Percentiles rank a stretch among this genome's conserved stretches.
These are phyloP conservation scores for Xenopus borealis DNA, from an alignment of 2,113 vertebrate species.

Conservation along the genomic window DNA sequence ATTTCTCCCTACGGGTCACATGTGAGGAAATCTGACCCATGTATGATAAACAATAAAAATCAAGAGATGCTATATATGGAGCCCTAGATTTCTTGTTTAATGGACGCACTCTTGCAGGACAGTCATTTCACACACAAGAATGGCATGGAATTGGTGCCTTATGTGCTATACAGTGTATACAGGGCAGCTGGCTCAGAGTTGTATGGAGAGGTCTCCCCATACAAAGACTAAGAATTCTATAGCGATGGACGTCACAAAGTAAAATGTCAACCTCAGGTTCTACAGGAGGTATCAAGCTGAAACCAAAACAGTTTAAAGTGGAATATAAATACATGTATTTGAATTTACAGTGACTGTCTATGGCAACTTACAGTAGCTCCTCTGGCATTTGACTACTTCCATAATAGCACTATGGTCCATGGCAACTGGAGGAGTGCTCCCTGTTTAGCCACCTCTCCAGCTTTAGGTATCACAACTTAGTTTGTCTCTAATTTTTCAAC, in stretches of 20 bases:
- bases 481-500: too few species aligned
- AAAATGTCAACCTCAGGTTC: neutral
- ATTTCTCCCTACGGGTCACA: constrained; percentile 15
- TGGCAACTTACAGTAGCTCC: too few species aligned
- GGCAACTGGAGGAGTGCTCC: too few species aligned
- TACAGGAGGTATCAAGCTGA: neutral
- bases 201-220: neutral
- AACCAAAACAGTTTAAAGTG: neutral
- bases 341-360: neutral
- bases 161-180: neutral
- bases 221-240: neutral
- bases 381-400: too few species aligned
- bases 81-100: neutral
- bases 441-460: too few species aligned
- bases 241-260: neutral
- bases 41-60: neutral
- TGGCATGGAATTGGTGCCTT: neutral
- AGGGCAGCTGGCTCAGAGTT: neutral
- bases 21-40: constrained; percentile 12
- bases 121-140: neutral
- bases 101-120: neutral
- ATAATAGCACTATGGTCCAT: too few species aligned
- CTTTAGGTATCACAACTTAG: too few species aligned
- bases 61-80: neutral
- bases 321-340: neutral